Base-by-base conservation (phyloP, 2,797 vertebrate species). In the Neoniphon sammara region DNA sequence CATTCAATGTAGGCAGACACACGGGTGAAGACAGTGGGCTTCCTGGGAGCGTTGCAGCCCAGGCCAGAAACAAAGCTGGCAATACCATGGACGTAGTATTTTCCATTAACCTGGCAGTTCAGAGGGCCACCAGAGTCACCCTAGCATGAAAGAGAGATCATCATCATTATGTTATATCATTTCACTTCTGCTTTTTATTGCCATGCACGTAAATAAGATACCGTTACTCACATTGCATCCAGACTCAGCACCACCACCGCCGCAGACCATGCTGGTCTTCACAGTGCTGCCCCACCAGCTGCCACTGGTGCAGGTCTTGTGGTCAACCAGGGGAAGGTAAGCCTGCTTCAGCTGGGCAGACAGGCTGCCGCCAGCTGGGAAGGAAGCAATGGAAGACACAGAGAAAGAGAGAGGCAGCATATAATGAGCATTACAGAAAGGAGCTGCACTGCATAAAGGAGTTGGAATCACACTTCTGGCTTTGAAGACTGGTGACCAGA, bases 231-330 rank as follows among this genome's bases (percentile, higher is more conserved):
- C 95, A 75, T 96, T 94, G 91, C 96, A 96, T 84, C 95, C 95
- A 17, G 95, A 61, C 52, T 83, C 90, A 0, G 78, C 3, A 1
- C 85, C 93, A 1, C 94, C 95, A 1, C 95, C 96, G 0, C 84
- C 95, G 0, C 96, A 97, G 65, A 97, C 92, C 96, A 96, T 95
- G 87, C 75, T 93, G 47, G 0, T 73, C 79, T 92, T 95, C 34
- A 96, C 89, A 0, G 70, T 81, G 81, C 91, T 89, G 60, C 95
- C 95, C 96, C 96, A 97, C 92, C 95, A 97, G 52, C 56, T 34
- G 0, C 47, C 0, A 1, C 81, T 85, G 78, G 93, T 90, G 87
- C 95, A 97, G 86, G 54, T 93, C 31, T 66, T 3, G 21, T 95
- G 81, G 82, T 74, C 88, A 25, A 96, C 93, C 2, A 92, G 25